Percentiles rank a stretch among this genome's conserved stretches.
Evolutionary conservation across 2,113 vertebrate genomes (phyloP).

Genomic region (Pseudopipra pipra): DNA sequence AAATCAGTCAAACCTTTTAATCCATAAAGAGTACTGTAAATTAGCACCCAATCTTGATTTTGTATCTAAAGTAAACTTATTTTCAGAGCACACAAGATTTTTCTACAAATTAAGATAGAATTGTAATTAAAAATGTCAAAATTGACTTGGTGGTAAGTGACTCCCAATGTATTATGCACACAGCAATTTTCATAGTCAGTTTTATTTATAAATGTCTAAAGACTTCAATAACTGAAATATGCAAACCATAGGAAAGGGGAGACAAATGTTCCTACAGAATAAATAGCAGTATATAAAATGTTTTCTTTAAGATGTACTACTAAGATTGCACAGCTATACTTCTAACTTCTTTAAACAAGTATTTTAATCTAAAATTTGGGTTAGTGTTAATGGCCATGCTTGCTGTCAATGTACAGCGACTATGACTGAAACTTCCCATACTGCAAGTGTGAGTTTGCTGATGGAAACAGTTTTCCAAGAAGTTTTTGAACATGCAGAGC

Average conservation of each 20-base stretch:
- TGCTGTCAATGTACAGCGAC: not conserved
- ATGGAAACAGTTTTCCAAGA: not conserved
- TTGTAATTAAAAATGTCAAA: not conserved
- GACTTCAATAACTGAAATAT: not conserved
- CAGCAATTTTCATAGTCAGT: not conserved
- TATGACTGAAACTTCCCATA: not conserved
- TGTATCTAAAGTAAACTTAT: not conserved
- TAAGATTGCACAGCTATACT: not conserved
- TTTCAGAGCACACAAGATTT: not conserved
- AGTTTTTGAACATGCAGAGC: not conserved
- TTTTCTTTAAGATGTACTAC: not conserved
- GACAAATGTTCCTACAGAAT: not conserved
- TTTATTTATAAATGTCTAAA: not conserved
- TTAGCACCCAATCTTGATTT: not conserved
- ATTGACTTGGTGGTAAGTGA: not conserved
- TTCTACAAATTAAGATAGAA: not conserved
- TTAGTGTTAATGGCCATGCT: not conserved
- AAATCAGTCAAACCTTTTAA: not conserved
- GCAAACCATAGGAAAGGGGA: not conserved
- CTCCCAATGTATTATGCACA: fast-evolving
- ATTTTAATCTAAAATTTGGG: not conserved
- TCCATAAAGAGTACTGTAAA: not conserved
- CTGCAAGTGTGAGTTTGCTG: not conserved
- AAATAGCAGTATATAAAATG: not conserved
- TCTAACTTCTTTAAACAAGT: not conserved